These are phyloP conservation scores for Sepioteuthis lessoniana DNA, from an alignment of 2,888 invertebrate genomes.

Conservation along the genomic window DNA sequence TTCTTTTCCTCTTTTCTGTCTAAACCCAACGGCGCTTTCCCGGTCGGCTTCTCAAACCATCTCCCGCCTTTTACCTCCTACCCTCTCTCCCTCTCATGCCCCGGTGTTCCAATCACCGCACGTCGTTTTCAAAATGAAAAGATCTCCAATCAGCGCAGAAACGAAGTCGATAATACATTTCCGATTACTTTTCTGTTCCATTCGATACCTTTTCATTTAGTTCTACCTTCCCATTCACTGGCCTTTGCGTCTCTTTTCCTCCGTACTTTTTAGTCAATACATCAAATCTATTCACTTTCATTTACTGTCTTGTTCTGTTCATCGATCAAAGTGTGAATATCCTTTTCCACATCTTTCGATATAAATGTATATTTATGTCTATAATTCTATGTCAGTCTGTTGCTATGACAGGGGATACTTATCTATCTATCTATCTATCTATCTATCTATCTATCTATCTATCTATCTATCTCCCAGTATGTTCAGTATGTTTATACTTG, in stretches of 20 bases:
- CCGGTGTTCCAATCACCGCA: not conserved
- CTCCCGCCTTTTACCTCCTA: no score
- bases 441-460: no score
- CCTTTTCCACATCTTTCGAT: not conserved
- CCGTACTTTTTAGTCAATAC: not conserved
- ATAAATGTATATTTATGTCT: not conserved
- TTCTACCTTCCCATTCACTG: not conserved
- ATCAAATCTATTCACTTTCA: not conserved
- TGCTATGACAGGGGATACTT: no score
- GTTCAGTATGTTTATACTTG: no score
- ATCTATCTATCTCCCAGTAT: no score
- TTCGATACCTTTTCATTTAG: slow-evolving; percentile 33
- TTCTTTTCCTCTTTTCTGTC: not conserved
- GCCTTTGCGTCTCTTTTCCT: not conserved
- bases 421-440: no score
- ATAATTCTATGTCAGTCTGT: not conserved
- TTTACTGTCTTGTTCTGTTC: not conserved
- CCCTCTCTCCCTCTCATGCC: not conserved
- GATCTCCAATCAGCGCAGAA: not conserved
- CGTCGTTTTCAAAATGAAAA: slow-evolving; percentile 21
- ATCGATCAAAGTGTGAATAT: not conserved
- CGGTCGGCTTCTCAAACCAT: not conserved
- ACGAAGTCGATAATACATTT: slow-evolving; percentile 9
- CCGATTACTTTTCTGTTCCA: not conserved
- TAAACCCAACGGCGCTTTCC: not conserved